A percentile compares a stretch with the other conserved stretches of the same genome.
These are phyloP conservation scores for Ardeotis arabs DNA, from an alignment of 2,113 vertebrate genomes.

Conservation along the genomic window DNA sequence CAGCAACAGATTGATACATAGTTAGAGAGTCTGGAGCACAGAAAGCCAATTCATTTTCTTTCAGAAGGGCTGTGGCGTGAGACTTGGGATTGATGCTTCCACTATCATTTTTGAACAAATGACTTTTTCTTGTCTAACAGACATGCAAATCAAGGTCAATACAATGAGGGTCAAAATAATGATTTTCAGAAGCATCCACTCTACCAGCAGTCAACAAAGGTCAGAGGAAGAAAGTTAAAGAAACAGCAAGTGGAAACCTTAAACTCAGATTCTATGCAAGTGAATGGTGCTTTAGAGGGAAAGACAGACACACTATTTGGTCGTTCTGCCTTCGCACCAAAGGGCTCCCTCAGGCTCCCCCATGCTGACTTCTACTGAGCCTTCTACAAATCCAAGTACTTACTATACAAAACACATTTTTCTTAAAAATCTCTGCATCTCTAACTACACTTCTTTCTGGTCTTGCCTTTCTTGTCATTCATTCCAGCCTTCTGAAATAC, in stretches of 20 bases:
- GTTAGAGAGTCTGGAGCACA: neutral
- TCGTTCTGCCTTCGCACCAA: neutral
- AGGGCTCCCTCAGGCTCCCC: neutral
- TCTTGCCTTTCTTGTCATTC: neutral
- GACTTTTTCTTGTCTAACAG: neutral
- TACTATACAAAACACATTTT: neutral
- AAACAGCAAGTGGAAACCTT: neutral
- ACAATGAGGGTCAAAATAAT: neutral
- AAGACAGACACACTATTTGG: rapidly evolving
- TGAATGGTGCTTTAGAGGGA: neutral
- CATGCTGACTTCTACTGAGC: neutral
- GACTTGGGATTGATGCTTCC: neutral
- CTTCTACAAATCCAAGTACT: neutral
- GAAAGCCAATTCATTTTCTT: neutral
- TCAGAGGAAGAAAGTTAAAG: neutral
- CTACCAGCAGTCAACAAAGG: neutral
- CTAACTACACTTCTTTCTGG: neutral
- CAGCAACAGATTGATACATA: slow-evolving; percentile 42
- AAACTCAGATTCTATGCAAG: too few species aligned
- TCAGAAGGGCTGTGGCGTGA: neutral
- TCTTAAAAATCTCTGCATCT: neutral
- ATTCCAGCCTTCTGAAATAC: neutral
- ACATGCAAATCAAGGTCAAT: neutral
- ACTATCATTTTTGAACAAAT: neutral
- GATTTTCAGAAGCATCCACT: neutral